Evolutionary conservation across 53 echinoderm and acorn worm species (phyloP).

Genomic region (Astropecten irregularis): DNA sequence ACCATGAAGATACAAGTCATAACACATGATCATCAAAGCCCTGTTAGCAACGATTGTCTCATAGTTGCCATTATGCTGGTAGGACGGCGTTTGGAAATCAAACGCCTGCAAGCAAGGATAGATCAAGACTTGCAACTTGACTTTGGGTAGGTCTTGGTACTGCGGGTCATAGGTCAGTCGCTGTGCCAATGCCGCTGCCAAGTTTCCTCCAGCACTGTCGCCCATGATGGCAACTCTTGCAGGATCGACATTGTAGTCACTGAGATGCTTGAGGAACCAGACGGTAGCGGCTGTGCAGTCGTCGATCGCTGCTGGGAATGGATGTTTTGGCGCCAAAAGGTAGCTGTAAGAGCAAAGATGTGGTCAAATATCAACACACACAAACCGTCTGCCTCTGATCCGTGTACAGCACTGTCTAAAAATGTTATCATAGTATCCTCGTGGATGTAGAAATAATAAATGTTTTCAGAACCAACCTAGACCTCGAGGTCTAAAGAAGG

Average conservation of each 20-base stretch:
- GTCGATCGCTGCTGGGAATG: slow-evolving; percentile 81
- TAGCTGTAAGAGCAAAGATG: too few species aligned
- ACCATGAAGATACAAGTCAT: too few species aligned
- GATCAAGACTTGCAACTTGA: slow-evolving; percentile 72
- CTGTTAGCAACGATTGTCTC: slow-evolving; percentile 20
- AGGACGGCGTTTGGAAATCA: slow-evolving; percentile 82
- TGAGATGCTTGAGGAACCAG: slow-evolving; percentile 72
- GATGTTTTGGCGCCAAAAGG: slow-evolving; percentile 69
- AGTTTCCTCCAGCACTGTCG: slow-evolving; percentile 91
- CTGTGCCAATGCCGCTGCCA: slow-evolving; percentile 76
- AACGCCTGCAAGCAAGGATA: slow-evolving; percentile 80
- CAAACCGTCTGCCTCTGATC: too few species aligned
- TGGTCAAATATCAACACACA: too few species aligned
- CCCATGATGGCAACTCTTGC: slow-evolving; percentile 75
- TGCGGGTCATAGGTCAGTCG: slow-evolving; percentile 65
- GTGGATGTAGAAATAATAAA: too few species aligned
- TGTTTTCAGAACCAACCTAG: too few species aligned
- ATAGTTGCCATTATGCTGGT: slow-evolving; percentile 70
- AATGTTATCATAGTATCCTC: too few species aligned
- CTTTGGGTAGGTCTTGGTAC: slow-evolving; percentile 44
- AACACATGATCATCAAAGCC: not conserved
- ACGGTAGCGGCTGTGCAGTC: slow-evolving; percentile 75
- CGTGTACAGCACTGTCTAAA: too few species aligned
- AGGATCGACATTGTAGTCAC: slow-evolving; percentile 71
- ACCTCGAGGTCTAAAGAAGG: too few species aligned